phyloP scores from a whole-genome alignment of 2,797 vertebrate genomes.

The Eurystomus glaucurus region DNA sequence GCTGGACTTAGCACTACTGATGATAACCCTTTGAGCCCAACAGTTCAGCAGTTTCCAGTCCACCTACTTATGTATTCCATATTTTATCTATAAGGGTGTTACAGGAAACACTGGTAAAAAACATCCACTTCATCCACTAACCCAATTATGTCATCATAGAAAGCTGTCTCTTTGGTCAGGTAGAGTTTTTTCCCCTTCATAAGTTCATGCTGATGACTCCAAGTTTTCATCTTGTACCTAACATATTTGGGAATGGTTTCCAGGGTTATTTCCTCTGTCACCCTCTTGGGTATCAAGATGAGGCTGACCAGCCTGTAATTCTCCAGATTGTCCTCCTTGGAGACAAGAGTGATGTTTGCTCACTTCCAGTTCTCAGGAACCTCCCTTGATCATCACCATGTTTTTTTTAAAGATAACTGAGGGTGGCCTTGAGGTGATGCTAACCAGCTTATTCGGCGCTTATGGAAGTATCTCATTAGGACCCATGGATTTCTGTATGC shows the following conservation, averaged over 20 bases:
- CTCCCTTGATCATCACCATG: not conserved
- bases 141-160: not conserved
- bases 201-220: not conserved
- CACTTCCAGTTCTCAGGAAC: not conserved
- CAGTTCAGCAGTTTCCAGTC: not conserved
- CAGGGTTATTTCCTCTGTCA: not conserved
- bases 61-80: not conserved
- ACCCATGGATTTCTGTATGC: rapidly evolving
- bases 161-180: not conserved
- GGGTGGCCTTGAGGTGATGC: not conserved
- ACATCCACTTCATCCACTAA: not conserved
- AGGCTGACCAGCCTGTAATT: not conserved
- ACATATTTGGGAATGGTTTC: not conserved
- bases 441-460: not conserved
- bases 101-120: not conserved
- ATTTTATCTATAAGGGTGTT: not conserved
- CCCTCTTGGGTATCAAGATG: not conserved
- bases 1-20: not conserved
- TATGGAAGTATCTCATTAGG: not conserved
- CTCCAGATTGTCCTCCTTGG: not conserved
- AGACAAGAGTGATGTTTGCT: not conserved
- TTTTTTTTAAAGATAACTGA: not conserved
- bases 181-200: not conserved
- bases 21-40: not conserved
- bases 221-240: not conserved